These are phyloP conservation scores for Dasypolia templi DNA, from an alignment of 2,888 invertebrate species.

Conservation along the genomic window DNA sequence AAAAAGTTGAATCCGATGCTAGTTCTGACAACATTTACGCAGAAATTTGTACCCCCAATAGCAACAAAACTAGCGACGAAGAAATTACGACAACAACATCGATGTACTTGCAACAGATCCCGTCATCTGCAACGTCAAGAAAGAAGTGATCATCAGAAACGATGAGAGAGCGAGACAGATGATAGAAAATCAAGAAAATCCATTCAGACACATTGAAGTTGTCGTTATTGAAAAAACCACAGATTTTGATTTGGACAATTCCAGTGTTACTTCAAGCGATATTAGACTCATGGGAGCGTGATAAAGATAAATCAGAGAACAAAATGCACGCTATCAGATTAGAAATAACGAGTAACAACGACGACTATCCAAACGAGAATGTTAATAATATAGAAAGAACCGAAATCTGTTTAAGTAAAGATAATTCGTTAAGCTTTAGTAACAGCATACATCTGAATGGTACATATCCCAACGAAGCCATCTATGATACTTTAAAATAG, in stretches of 20 bases:
- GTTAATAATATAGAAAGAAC: conserved; percentile 78
- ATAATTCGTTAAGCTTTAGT: conserved; percentile 87
- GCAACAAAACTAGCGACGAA: conserved; percentile 82
- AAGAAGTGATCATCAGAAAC: conserved; percentile 87
- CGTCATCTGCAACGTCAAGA: conserved; percentile 88
- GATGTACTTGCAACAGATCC: conserved; percentile 87
- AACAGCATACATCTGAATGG: conserved; percentile 90
- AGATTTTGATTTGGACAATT: conserved; percentile 87
- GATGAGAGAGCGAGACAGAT: conserved; percentile 87
- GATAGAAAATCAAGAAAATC: conserved; percentile 86
- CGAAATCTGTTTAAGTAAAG: conserved; percentile 85
- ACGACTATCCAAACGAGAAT: conserved; percentile 83
- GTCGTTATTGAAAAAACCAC: conserved; percentile 89
- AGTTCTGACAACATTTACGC: conserved; percentile 93
- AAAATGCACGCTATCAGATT: conserved; percentile 88
- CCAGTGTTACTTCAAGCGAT: conserved; percentile 85
- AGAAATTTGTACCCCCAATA: conserved; percentile 91
- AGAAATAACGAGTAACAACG: conserved; percentile 88
- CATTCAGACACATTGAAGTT: conserved; percentile 89
- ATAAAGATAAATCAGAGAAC: conserved; percentile 79
- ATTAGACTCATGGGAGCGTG: conserved; percentile 88
- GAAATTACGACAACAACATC: conserved; percentile 85
- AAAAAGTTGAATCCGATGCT: conserved; percentile 84
- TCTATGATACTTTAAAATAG: conserved; percentile 89
- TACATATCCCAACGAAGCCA: conserved; percentile 90